These are phyloP conservation scores for Mycogona germanica DNA, from an alignment of 2,888 invertebrate species.

Conservation along the genomic window DNA sequence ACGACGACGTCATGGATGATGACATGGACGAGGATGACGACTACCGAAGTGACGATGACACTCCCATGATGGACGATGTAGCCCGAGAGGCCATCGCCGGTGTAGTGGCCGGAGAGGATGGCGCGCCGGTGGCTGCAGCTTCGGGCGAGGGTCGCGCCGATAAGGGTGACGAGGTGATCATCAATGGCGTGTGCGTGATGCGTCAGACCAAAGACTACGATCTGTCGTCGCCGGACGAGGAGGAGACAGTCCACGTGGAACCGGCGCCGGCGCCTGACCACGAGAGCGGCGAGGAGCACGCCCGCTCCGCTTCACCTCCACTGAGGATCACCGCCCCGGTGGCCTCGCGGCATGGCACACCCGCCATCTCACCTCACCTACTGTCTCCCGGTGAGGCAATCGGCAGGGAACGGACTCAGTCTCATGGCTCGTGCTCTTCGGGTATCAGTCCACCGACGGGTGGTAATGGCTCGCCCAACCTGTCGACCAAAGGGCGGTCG, in stretches of 20 bases:
- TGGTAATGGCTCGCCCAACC: background rate
- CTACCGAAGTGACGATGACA: slow-evolving; percentile 15
- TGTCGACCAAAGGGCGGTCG: background rate
- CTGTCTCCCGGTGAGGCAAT: background rate
- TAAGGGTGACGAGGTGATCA: slow-evolving; percentile 55
- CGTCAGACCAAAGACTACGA: slow-evolving; percentile 69
- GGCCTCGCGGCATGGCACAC: background rate
- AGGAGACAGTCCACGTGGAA: slow-evolving; percentile 62
- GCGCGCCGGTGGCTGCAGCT: slow-evolving; percentile 29
- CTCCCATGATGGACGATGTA: slow-evolving; percentile 11
- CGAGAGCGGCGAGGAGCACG: slow-evolving; percentile 31
- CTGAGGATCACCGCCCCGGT: background rate
- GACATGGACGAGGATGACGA: slow-evolving; percentile 24
- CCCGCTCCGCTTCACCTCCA: background rate
- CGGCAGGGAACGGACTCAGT: too few species aligned
- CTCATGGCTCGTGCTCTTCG: background rate
- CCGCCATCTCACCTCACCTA: background rate
- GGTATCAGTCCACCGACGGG: background rate
- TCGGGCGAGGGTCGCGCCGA: slow-evolving; percentile 32
- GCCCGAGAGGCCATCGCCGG: slow-evolving; percentile 4
- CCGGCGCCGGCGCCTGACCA: slow-evolving; percentile 57
- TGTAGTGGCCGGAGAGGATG: slow-evolving; percentile 27
- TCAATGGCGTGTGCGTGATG: slow-evolving; percentile 87
- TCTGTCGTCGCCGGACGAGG: slow-evolving; percentile 32
- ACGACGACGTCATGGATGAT: slow-evolving; percentile 19